phyloP scores from a whole-genome alignment of 1,140 invertebrate genomes.

The Macrosteles quadrilineatus region DNA sequence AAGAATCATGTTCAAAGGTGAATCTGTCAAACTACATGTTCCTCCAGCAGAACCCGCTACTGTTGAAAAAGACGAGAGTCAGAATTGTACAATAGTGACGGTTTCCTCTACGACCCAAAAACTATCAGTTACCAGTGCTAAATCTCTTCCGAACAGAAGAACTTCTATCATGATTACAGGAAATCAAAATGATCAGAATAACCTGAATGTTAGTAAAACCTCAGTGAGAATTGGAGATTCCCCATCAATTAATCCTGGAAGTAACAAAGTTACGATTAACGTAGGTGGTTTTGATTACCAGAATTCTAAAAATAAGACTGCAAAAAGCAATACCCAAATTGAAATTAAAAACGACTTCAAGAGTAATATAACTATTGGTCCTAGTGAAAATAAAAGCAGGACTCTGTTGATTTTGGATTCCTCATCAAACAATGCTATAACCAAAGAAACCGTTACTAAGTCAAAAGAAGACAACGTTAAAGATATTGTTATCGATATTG shows the following conservation, averaged over 20 bases:
- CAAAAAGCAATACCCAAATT: not conserved
- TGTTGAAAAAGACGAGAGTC: slow-evolving; percentile 1
- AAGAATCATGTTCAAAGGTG: not conserved
- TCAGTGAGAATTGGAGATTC: slow-evolving; percentile 36
- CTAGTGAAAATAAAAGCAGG: slow-evolving; percentile 50
- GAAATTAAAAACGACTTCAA: slow-evolving; percentile 21
- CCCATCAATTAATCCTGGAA: not conserved
- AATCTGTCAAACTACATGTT: slow-evolving; percentile 28
- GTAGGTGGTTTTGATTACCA: slow-evolving; percentile 39
- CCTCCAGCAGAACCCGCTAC: not conserved
- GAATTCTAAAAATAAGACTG: slow-evolving; percentile 22
- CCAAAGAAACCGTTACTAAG: not conserved
- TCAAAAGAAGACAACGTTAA: slow-evolving; percentile 1
- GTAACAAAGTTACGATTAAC: slow-evolving; percentile 47
- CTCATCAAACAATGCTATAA: not conserved
- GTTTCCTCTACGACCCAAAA: slow-evolving; percentile 17
- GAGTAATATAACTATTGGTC: slow-evolving; percentile 50
- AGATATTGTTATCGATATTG: slow-evolving; percentile 25
- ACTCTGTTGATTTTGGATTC: slow-evolving; percentile 30
- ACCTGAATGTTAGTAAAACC: slow-evolving; percentile 14
- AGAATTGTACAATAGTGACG: slow-evolving; percentile 34
- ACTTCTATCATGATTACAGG: slow-evolving; percentile 35
- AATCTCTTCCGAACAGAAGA: slow-evolving; percentile 6
- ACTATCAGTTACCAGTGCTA: slow-evolving; percentile 28
- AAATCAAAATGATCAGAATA: not conserved